phyloP scores from a whole-genome alignment of 2,797 vertebrate genomes.

The Myotis pilosus region DNA sequence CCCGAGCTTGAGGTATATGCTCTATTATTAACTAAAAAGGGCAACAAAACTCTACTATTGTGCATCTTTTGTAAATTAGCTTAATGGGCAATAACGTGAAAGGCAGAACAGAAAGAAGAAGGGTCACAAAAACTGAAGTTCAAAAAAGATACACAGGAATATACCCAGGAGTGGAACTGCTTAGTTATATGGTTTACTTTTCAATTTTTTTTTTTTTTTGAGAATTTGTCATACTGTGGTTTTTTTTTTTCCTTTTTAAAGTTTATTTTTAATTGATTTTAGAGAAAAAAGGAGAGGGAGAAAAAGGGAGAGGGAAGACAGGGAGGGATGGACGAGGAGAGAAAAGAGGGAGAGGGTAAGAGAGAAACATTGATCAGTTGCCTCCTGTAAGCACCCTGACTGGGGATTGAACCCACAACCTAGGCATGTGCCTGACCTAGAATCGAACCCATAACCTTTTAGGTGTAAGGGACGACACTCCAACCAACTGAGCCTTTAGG shows the following conservation, averaged over 20 bases:
- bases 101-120: not conserved
- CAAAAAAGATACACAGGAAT: not conserved
- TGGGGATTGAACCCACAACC: not conserved
- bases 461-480: not conserved
- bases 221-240: not conserved
- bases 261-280: not conserved
- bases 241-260: not conserved
- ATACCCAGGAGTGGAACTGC: not conserved
- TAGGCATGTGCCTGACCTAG: not conserved
- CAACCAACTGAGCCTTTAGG: not conserved
- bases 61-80: not conserved
- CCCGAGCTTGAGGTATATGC: not conserved
- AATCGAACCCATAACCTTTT: not conserved
- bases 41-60: not conserved
- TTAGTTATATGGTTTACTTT: not conserved
- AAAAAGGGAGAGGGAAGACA: not conserved
- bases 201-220: not conserved
- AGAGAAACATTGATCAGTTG: not conserved
- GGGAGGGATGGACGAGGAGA: not conserved
- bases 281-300: not conserved
- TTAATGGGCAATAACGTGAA: not conserved
- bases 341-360: not conserved
- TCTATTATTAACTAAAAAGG: not conserved
- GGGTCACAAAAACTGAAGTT: not conserved
- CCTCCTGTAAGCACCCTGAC: not conserved